phyloP scores from a whole-genome alignment of 2,113 vertebrate species.

The Etheostoma spectabile region DNA sequence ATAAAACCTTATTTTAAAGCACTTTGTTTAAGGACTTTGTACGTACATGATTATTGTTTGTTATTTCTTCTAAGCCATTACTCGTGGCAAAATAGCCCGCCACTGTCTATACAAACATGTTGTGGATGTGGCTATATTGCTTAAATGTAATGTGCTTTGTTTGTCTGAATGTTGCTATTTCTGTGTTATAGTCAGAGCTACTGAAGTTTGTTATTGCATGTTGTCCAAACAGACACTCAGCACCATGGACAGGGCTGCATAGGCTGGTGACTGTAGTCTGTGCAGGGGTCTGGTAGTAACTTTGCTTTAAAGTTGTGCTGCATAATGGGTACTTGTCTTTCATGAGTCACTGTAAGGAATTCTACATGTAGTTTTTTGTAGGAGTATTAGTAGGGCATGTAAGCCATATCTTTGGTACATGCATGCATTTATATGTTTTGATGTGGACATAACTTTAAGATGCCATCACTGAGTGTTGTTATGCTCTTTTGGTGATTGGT shows the following conservation, averaged over 20 bases:
- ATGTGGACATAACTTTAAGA: background rate
- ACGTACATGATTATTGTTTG: background rate
- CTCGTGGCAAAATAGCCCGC: background rate
- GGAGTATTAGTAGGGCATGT: background rate
- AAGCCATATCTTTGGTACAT: background rate
- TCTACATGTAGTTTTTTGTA: background rate
- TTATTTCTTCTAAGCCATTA: background rate
- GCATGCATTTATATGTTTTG: background rate
- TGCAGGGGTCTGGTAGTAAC: background rate
- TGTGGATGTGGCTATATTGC: too few species aligned
- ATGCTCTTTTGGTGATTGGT: background rate
- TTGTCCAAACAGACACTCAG: constrained; percentile 25
- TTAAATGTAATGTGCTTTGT: background rate
- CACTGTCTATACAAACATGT: background rate
- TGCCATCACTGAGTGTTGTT: background rate
- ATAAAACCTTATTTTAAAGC: background rate
- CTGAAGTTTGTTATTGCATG: background rate
- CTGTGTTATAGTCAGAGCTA: background rate
- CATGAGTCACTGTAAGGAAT: background rate
- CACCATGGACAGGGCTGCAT: constrained; percentile 62
- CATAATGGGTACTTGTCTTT: background rate
- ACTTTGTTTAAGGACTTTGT: background rate
- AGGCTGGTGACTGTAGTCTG: background rate
- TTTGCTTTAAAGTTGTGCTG: background rate
- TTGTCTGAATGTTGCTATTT: background rate